Conservation (phyloP, 2,888 invertebrate genomes). For the Cheilosia vulpina region DNA sequence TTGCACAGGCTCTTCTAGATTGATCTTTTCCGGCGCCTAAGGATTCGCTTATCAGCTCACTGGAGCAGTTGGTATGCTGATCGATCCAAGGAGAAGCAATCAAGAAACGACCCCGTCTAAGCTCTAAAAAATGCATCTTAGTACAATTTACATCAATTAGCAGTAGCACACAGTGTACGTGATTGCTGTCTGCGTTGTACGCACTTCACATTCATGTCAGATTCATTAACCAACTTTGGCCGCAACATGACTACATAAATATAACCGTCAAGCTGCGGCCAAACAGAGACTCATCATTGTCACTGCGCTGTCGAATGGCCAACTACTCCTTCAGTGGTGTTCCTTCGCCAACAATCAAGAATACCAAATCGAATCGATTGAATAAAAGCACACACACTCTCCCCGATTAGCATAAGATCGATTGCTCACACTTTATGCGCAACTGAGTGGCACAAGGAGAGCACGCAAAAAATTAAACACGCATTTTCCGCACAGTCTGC, state of each 20-base stretch:
- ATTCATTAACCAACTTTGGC: conserved; percentile 61
- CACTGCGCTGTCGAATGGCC: conserved; percentile 41
- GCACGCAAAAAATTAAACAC: conserved; percentile 59
- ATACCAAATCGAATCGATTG: conserved; percentile 39
- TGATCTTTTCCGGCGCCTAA: too few species aligned
- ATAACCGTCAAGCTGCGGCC: conserved; percentile 51
- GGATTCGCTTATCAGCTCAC: too few species aligned
- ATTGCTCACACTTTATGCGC: conserved; percentile 66
- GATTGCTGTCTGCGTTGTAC: background rate
- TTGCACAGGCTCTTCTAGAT: too few species aligned
- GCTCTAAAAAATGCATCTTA: too few species aligned
- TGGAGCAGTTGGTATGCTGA: too few species aligned
- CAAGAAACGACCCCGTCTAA: too few species aligned
- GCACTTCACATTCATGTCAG: conserved; percentile 18
- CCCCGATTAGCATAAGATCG: conserved; percentile 69
- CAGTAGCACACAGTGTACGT: too few species aligned
- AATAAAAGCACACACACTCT: conserved; percentile 38
- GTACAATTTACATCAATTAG: too few species aligned
- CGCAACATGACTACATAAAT: conserved; percentile 65
- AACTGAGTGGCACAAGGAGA: conserved; percentile 52
- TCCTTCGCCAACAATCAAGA: conserved; percentile 24
- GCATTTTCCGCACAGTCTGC: conserved; percentile 49
- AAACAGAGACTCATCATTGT: conserved; percentile 66
- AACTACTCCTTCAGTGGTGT: conserved; percentile 32
- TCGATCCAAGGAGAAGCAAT: too few species aligned